Evolutionary conservation across 2,888 invertebrate genomes (phyloP), one percentile per base, ranked within the genome.

Genomic region (Heliconius charithonia): DNA sequence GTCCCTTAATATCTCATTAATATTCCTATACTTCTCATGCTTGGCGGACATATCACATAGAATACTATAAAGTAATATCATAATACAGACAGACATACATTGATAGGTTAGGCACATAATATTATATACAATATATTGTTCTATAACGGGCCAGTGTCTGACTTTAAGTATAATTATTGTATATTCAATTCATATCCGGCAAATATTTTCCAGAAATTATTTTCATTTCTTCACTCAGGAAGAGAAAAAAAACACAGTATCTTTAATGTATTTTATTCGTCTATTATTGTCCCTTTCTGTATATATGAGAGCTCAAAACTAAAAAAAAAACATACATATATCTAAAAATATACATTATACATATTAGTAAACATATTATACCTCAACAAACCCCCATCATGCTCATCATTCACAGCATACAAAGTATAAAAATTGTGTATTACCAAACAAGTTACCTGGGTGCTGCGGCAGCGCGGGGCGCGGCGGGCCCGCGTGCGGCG

Each of bases 401-500:
- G 19, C 41, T n/a, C 59, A 59, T 59, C 59, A 59, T 59, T n/a
- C 59, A 59, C 59, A 59, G 37, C 56, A 37, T 22, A 63, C n/a
- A 63, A 59, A 27, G 29, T 59, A 76, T 69, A 76, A 41, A 59
- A 22, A 62, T 27, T 45, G 74, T 63, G 37, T 65, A 74, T 74
- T 63, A 41, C 69, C 59, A 32, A 51, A 75, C 37, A 67, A 25
- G 63, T 75, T 87, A 93, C 94, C 94, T 86, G 94, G 92, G 82
- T 94, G 94, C 82, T 92, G 93, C 37, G 91, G 93, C 85, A 91
- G 80, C 1, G 94, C 92, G 9, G 92, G 89, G 4, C 91, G 91
- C 4, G 92, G 91, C 32, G 91, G 89, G 29, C 89, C 91, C 83
- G 90, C 91, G 78, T 91, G 92, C 22, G 91, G 91, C 22, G 91